These are phyloP conservation scores for Heterotis niloticus DNA, from an alignment of 2,113 vertebrate species.

Conservation along the genomic window DNA sequence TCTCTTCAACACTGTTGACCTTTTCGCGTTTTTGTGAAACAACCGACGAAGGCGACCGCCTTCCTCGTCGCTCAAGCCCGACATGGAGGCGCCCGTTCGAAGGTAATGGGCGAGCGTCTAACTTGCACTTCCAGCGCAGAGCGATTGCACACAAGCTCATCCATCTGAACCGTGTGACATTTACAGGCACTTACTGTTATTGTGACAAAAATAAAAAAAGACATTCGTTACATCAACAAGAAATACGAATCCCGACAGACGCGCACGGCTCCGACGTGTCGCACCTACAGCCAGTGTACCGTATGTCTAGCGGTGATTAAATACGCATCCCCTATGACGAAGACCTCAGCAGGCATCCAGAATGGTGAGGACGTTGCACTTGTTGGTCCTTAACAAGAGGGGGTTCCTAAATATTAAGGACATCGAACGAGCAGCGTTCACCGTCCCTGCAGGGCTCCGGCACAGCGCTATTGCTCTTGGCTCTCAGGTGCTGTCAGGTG, in stretches of 20 bases:
- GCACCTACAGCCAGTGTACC: background rate
- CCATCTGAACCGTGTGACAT: constrained; percentile 38
- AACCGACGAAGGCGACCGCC: background rate
- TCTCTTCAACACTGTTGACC: background rate
- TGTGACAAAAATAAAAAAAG: constrained; percentile 19
- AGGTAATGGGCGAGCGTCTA: constrained; percentile 22
- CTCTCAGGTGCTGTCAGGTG: background rate
- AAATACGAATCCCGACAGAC: background rate
- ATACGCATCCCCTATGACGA: background rate
- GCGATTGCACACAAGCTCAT: constrained; percentile 26
- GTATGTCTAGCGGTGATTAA: background rate
- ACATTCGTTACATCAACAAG: constrained; percentile 5
- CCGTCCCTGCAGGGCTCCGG: background rate
- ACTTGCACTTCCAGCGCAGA: constrained; percentile 31
- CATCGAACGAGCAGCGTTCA: background rate
- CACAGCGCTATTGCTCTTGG: background rate
- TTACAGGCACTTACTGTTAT: constrained; percentile 54
- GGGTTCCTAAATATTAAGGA: background rate
- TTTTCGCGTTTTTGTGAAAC: background rate
- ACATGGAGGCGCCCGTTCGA: background rate
- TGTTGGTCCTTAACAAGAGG: background rate
- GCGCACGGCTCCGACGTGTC: background rate
- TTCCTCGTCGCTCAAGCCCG: background rate
- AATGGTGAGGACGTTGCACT: background rate
- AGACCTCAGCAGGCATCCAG: background rate